These are phyloP conservation scores for Clistopyga incitator DNA, from an alignment of 2,888 invertebrate species.

Conservation along the genomic window DNA sequence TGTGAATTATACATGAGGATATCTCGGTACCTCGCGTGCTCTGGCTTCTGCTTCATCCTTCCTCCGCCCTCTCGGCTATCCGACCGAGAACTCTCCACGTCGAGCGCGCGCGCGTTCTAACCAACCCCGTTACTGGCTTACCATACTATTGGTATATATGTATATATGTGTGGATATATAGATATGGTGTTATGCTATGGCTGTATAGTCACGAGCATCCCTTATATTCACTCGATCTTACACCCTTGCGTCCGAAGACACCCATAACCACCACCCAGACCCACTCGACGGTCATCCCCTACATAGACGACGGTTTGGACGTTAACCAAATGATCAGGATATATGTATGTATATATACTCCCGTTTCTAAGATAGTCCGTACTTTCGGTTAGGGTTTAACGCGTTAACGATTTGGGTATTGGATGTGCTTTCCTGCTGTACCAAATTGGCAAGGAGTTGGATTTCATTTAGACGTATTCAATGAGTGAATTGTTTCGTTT, in stretches of 20 bases:
- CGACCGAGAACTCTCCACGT: slow-evolving; percentile 66
- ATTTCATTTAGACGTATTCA: not conserved
- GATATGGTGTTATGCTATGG: slow-evolving; percentile 29
- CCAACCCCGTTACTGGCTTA: slow-evolving; percentile 61
- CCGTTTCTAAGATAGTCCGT: not conserved
- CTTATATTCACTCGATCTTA: slow-evolving; percentile 78
- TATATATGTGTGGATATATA: slow-evolving; percentile 48
- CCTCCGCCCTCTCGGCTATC: slow-evolving; percentile 57
- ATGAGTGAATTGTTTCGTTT: not conserved
- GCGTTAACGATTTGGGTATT: slow-evolving; percentile 4
- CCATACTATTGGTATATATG: slow-evolving; percentile 48
- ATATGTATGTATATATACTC: slow-evolving; percentile 16
- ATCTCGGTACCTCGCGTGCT: slow-evolving; percentile 68
- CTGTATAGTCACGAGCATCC: slow-evolving; percentile 58
- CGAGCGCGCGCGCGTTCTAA: slow-evolving; percentile 62
- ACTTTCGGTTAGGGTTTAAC: slow-evolving; percentile 14
- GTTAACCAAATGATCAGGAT: slow-evolving; percentile 44
- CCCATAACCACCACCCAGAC: slow-evolving; percentile 15
- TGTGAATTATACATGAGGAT: slow-evolving; percentile 84
- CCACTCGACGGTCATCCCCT: not conserved
- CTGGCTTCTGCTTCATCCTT: slow-evolving; percentile 51
- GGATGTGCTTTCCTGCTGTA: not conserved
- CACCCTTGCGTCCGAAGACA: slow-evolving; percentile 65
- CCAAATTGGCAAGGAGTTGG: not conserved
- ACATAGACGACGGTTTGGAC: slow-evolving; percentile 10